phyloP scores from a whole-genome alignment of 2,888 invertebrate species.

The Piscicola geometra region DNA sequence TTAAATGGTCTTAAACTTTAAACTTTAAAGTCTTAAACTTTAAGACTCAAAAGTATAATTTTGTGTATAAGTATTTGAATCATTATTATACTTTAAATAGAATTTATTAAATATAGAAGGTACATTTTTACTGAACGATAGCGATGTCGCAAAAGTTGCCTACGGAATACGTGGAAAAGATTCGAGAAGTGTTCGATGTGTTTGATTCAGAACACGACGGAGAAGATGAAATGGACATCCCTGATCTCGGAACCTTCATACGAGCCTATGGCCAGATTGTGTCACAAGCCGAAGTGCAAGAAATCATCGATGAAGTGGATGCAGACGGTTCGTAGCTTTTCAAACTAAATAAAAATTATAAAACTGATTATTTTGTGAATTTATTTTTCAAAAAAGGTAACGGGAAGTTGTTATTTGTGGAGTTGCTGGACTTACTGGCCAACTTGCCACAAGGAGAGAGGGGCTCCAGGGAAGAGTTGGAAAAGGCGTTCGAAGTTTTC shows the following conservation, averaged over 20 bases:
- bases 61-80: background rate
- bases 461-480: slow-evolving; percentile 26
- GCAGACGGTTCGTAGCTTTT: slow-evolving; percentile 25
- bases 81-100: background rate
- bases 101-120: background rate
- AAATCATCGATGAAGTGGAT: slow-evolving; percentile 34
- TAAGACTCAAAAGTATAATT: background rate
- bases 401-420: slow-evolving; percentile 25
- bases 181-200: slow-evolving; percentile 33
- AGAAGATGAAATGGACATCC: slow-evolving; percentile 29
- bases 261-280: slow-evolving; percentile 28
- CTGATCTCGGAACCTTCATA: slow-evolving; percentile 24
- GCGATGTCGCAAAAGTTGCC: background rate
- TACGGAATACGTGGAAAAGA: slow-evolving; percentile 1
- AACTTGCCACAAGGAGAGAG: slow-evolving; percentile 24
- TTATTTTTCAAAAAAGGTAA: slow-evolving; percentile 9
- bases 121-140: background rate
- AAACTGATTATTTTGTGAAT: too few species aligned
- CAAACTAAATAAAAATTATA: too few species aligned
- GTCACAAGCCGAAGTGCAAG: slow-evolving; percentile 30
- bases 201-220: slow-evolving; percentile 29
- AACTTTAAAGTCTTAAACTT: too few species aligned
- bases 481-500: slow-evolving; percentile 31
- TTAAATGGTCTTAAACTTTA: too few species aligned
- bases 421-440: slow-evolving; percentile 23